Evolutionary conservation across 2,113 vertebrate species (phyloP), one percentile per base, ranked within the genome.

Genomic region (Haplochromis vanheusdeni): DNA sequence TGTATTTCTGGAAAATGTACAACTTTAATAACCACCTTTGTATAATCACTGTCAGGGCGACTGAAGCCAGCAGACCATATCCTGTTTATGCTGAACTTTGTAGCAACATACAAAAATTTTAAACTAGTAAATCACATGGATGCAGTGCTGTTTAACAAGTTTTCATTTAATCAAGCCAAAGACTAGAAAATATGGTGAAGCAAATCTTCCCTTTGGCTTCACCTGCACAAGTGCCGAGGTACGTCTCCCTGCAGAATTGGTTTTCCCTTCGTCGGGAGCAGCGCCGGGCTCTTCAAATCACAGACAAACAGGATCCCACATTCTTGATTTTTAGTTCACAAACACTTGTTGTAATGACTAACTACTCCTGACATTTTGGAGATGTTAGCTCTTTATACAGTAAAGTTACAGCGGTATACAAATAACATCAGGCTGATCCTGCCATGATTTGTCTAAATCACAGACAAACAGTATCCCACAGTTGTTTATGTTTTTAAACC

Each of bases 231-330:
- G 49, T 51, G 5, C 49, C 0, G 17, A 51, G 3, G 49, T 9
- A n/a, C 4, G 49, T 51, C 17, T 51, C 49, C 49, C 47, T 51
- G 49, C 17, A 51, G 1, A 2, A 19, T 19, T 49, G 49, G 1
- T 19, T n/a, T 51, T 5, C 17, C 49, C 17, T 51, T 0, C 3
- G 4, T 51, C 4, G 0, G 1, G 49, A 51, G 49, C 17, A 51
- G 8, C 3, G 4, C 49, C 1, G 49, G 49, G 8, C 17, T 51
- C 0, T 51, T 0, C 1, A n/a, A 51, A 51, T 51, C 49, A 5
- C 17, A 0, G 49, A 51, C 49, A n/a, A 51, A 51, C 49, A 51
- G 49, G 0, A 51, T 51, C 17, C 47, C 8, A 19, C 17, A 19
- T 49, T 49, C 47, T 49, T 49, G 4, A 49, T 49, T 19, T 49